Percentiles rank a stretch among this genome's conserved stretches.
These are phyloP conservation scores for Zaprionus taronus DNA, from an alignment of 1,140 invertebrate species.

Conservation along the genomic window DNA sequence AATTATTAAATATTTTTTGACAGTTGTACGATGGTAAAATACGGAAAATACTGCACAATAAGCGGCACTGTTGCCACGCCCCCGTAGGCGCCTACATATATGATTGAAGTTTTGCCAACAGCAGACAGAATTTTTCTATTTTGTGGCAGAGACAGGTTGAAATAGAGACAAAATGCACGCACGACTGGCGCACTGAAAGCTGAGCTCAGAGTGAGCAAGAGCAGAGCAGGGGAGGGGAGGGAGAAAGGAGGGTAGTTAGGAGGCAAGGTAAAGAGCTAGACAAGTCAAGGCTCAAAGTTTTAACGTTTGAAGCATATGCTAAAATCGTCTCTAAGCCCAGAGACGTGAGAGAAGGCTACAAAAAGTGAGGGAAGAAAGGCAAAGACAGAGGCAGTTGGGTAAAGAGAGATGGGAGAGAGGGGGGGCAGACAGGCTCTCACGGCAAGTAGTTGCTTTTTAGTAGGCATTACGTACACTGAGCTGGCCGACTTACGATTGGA, in stretches of 20 bases:
- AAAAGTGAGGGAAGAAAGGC: neutral
- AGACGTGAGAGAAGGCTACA: neutral
- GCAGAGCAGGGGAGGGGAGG: neutral
- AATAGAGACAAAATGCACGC: conserved; percentile 27
- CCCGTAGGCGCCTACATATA: neutral
- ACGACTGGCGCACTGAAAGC: conserved; percentile 14
- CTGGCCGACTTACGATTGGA: neutral
- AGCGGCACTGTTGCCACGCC: neutral
- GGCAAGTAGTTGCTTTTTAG: conserved; percentile 12
- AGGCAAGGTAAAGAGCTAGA: neutral
- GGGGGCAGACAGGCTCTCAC: neutral
- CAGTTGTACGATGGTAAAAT: conserved; percentile 16
- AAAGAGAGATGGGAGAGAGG: neutral
- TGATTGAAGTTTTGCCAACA: conserved; percentile 3
- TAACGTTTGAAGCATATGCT: conserved; percentile 7
- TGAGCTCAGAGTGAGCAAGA: neutral
- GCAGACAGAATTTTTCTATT: conserved; percentile 14
- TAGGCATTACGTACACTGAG: neutral
- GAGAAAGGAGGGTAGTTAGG: neutral
- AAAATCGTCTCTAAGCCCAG: conserved; percentile 10
- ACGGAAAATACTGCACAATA: neutral
- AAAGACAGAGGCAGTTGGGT: neutral
- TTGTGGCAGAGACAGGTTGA: conserved; percentile 11
- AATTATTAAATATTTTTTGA: conserved; percentile 33
- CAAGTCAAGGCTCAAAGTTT: conserved; percentile 29